These are phyloP conservation scores for Porphyrio hochstetteri DNA, from an alignment of 2,113 vertebrate species.

Conservation along the genomic window DNA sequence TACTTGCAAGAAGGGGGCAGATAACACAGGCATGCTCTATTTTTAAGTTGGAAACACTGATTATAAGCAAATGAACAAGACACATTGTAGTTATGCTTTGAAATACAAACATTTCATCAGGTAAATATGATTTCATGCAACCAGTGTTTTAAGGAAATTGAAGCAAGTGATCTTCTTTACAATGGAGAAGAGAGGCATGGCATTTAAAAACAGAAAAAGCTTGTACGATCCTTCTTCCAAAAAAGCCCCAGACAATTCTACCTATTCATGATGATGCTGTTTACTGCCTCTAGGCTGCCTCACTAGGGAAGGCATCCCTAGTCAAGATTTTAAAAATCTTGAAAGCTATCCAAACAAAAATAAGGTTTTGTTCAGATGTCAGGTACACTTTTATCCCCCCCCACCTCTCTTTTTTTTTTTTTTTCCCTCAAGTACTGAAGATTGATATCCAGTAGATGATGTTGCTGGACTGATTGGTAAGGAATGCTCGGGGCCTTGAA, in stretches of 20 bases:
- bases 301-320: background rate
- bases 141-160: background rate
- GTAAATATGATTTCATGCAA: background rate
- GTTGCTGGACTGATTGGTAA: slow-evolving; percentile 26
- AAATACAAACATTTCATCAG: background rate
- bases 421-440: background rate
- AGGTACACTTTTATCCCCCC: background rate
- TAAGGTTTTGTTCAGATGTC: background rate
- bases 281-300: background rate
- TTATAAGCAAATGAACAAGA: background rate
- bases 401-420: background rate
- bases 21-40: background rate
- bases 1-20: background rate
- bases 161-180: background rate
- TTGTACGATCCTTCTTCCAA: background rate
- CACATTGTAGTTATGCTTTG: background rate
- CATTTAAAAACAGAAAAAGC: background rate
- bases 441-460: slow-evolving; percentile 36
- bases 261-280: background rate
- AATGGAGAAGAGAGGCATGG: background rate
- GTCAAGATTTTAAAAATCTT: slow-evolving; percentile 16
- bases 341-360: background rate
- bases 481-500: slow-evolving; percentile 8
- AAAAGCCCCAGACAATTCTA: background rate
- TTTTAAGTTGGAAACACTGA: background rate